Evolutionary conservation across 30 jellyfish, hydroid and myxozoan species (phyloP).

Genomic region (Catostylus mosaicus): DNA sequence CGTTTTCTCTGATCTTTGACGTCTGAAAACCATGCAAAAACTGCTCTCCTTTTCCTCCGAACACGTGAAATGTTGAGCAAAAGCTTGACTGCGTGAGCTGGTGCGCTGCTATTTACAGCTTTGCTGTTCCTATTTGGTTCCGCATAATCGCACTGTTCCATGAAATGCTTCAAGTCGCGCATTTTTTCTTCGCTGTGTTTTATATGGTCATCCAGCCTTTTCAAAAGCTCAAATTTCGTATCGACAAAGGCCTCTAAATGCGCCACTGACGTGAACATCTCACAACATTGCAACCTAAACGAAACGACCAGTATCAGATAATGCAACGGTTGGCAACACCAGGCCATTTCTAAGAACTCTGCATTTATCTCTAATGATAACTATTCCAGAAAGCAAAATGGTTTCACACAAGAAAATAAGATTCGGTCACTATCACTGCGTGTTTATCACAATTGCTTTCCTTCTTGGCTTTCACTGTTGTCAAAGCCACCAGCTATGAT

Average conservation of each 20-base stretch:
- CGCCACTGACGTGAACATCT: constrained; percentile 50
- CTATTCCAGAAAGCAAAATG: no score
- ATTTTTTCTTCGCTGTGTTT: neutral
- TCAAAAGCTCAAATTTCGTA: constrained; percentile 6
- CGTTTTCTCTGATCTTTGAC: neutral
- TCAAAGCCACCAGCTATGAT: no score
- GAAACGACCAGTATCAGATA: neutral
- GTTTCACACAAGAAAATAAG: no score
- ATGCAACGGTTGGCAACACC: neutral
- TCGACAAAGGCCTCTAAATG: constrained; percentile 46
- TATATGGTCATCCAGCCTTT: constrained; percentile 3
- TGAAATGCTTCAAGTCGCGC: neutral
- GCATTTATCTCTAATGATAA: no score
- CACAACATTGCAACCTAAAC: constrained; percentile 33
- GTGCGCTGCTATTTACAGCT: neutral
- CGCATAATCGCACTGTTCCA: neutral
- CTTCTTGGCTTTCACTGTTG: no score
- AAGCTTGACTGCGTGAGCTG: neutral
- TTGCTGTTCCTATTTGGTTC: neutral
- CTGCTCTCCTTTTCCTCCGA: neutral
- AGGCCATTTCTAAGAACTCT: constrained; percentile 18
- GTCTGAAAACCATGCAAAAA: neutral
- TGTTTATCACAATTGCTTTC: neutral
- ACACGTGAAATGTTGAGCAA: neutral
- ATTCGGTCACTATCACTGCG: no score